These are phyloP conservation scores for Plectus sambesii DNA, from an alignment of 1,140 invertebrate genomes.

Conservation along the genomic window DNA sequence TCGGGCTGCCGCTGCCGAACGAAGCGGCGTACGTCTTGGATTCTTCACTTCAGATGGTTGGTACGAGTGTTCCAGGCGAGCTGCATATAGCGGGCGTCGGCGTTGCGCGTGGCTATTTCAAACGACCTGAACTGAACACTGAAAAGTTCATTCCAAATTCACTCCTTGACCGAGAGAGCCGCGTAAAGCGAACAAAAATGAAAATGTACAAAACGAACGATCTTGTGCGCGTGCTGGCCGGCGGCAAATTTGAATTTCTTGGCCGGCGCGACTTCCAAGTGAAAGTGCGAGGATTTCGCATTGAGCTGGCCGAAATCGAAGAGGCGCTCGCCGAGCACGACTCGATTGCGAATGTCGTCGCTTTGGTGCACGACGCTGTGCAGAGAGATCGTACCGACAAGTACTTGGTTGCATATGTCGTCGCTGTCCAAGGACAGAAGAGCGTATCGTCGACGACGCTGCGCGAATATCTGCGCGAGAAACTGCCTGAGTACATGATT, in stretches of 20 bases:
- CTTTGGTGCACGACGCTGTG: slow-evolving; percentile 7
- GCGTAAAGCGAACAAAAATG: slow-evolving; percentile 18
- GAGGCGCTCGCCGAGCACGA: slow-evolving; percentile 1
- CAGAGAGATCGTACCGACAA: slow-evolving; percentile 1
- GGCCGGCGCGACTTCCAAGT: slow-evolving; percentile 25
- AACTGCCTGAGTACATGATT: slow-evolving; percentile 9
- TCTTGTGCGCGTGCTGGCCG: slow-evolving; percentile 5
- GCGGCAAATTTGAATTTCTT: slow-evolving; percentile 15
- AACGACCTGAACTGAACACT: not conserved
- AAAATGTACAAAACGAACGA: slow-evolving; percentile 12
- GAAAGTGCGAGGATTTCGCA: slow-evolving; percentile 25
- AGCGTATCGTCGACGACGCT: not conserved
- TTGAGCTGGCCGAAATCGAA: slow-evolving; percentile 13
- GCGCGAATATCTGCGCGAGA: not conserved
- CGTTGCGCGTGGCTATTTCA: slow-evolving; percentile 20
- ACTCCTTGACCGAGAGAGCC: not conserved
- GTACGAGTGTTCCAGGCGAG: slow-evolving; percentile 17
- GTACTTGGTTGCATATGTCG: slow-evolving; percentile 15
- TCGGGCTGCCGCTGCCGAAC: not conserved
- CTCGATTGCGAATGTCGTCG: not conserved
- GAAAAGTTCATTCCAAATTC: slow-evolving; percentile 2
- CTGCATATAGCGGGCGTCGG: slow-evolving; percentile 16
- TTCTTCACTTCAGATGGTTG: not conserved
- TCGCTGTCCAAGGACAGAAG: not conserved
- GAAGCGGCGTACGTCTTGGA: not conserved